A percentile compares a stretch with the other conserved stretches of the same genome.
Evolutionary conservation across 2,113 vertebrate genomes (phyloP).

Genomic region (Coturnix japonica): DNA sequence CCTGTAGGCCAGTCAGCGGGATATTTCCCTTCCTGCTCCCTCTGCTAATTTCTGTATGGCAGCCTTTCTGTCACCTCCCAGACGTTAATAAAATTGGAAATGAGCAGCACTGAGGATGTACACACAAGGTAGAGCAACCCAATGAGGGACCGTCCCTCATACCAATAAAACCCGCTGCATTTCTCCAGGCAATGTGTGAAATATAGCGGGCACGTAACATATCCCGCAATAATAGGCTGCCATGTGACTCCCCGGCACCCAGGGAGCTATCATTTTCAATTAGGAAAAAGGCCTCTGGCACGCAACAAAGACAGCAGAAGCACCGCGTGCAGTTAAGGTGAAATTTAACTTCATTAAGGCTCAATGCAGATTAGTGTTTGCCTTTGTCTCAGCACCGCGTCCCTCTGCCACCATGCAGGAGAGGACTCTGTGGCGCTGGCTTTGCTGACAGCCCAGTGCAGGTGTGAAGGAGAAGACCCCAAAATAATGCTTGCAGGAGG

Average conservation of each 20-base stretch:
- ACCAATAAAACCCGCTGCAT: constrained; percentile 55
- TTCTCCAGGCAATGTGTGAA: constrained; percentile 58
- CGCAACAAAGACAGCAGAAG: not conserved
- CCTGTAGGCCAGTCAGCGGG: not conserved
- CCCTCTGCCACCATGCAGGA: not conserved
- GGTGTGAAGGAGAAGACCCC: not conserved
- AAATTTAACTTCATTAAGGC: constrained; percentile 40
- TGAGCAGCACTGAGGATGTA: not conserved
- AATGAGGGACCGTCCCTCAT: constrained; percentile 4
- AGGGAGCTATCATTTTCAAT: constrained; percentile 66
- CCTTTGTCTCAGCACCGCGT: not conserved
- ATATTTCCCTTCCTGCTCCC: not conserved
- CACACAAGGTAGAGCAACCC: not conserved
- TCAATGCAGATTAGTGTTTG: not conserved
- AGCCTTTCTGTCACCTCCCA: not conserved
- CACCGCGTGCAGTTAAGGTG: not conserved
- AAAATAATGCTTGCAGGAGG: not conserved
- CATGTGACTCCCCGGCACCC: constrained; percentile 16
- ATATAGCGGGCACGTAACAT: constrained; percentile 36
- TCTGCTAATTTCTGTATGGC: not conserved
- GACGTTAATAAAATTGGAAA: constrained; percentile 46
- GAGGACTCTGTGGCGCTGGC: accelerated
- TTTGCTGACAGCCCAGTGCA: not conserved
- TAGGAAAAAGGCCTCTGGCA: constrained; percentile 51
- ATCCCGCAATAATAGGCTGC: constrained; percentile 34